phyloP scores from a whole-genome alignment of 2,888 invertebrate species.

The Dicroscelio sp. region DNA sequence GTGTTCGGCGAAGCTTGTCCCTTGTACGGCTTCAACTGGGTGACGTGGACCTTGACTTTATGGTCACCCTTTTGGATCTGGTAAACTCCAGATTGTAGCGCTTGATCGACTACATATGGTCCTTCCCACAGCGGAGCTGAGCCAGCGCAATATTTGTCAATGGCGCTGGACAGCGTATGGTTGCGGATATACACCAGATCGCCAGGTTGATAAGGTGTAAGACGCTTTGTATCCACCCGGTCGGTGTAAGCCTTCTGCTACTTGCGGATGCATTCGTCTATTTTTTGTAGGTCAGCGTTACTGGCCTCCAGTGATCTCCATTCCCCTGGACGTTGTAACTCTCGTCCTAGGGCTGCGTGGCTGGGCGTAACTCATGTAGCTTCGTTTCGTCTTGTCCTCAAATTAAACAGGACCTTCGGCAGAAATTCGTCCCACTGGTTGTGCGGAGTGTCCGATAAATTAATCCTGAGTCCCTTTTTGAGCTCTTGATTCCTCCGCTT shows the following conservation, averaged over 20 bases:
- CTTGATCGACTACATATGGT: not conserved
- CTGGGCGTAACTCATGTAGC: not conserved
- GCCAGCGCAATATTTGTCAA: not conserved
- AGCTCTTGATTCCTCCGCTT: constrained; percentile 72
- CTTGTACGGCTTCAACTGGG: not conserved
- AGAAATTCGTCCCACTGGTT: not conserved
- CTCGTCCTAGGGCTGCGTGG: not conserved
- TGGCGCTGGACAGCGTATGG: not conserved
- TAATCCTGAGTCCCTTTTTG: constrained; percentile 60
- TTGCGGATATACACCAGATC: not conserved
- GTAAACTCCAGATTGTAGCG: not conserved
- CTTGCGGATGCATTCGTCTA: not conserved
- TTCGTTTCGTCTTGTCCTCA: not conserved
- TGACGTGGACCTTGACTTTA: not conserved
- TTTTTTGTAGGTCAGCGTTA: not conserved
- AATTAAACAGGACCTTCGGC: not conserved
- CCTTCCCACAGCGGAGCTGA: not conserved
- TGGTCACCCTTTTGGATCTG: not conserved
- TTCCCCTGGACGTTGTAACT: not conserved
- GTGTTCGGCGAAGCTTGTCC: too few relatives aligned
- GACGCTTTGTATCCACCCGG: not conserved
- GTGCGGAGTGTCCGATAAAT: constrained; percentile 14
- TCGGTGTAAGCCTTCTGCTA: not conserved
- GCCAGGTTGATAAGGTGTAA: not conserved
- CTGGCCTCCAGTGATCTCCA: not conserved